Conservation (phyloP, 2,888 invertebrate genomes). For the Diachrysia chrysitis region DNA sequence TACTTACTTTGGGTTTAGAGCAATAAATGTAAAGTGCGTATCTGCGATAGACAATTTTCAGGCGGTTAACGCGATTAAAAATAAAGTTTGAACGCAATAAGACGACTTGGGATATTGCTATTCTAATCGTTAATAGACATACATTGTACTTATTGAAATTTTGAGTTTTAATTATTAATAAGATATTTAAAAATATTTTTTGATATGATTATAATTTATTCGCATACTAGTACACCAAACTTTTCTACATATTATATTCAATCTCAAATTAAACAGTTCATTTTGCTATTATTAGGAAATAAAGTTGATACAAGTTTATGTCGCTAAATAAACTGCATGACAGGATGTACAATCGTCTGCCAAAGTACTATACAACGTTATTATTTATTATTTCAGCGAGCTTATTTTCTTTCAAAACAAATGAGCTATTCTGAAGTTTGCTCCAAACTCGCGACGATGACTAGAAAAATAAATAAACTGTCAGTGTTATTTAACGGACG, state of each 20-base stretch:
- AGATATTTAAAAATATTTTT: no score
- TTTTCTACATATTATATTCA: no score
- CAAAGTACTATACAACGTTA: slow-evolving; percentile 50
- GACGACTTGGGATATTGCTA: no score
- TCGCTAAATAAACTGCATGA: slow-evolving; percentile 1
- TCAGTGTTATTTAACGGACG: slow-evolving; percentile 45
- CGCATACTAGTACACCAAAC: no score
- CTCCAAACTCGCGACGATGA: slow-evolving; percentile 47
- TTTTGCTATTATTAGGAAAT: no score
- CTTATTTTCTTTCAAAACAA: slow-evolving; percentile 59
- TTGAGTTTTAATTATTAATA: no score
- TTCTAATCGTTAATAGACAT: no score
- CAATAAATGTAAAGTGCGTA: background rate
- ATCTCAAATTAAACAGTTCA: no score
- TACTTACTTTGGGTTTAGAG: background rate
- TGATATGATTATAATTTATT: no score
- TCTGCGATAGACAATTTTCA: background rate
- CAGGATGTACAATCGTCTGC: slow-evolving; percentile 26
- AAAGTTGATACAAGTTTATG: background rate
- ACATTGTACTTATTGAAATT: no score
- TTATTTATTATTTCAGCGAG: slow-evolving; percentile 33
- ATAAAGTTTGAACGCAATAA: background rate
- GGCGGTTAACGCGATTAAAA: background rate
- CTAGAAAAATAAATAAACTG: slow-evolving; percentile 48
- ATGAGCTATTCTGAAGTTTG: slow-evolving; percentile 51